Percentiles rank a stretch among this genome's conserved stretches.
phyloP scores from a whole-genome alignment of 2,888 invertebrate species.

The Pollenia griseotomentosa region DNA sequence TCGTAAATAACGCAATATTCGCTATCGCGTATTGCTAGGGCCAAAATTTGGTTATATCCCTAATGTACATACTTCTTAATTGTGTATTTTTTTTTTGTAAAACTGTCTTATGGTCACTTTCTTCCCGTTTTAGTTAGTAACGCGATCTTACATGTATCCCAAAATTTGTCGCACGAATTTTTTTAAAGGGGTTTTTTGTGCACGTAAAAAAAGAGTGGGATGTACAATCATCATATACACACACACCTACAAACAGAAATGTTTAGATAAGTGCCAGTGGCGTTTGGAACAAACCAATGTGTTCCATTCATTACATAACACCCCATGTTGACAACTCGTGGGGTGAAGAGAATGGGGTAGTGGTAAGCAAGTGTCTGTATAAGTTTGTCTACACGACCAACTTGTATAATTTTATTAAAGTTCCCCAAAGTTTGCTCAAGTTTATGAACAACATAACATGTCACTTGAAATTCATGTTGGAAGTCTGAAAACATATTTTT shows the following conservation, averaged over 20 bases:
- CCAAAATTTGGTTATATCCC: too few relatives aligned
- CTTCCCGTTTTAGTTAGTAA: too few relatives aligned
- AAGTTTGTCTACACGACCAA: constrained; percentile 33
- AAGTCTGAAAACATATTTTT: constrained; percentile 40
- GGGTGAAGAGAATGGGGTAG: background rate
- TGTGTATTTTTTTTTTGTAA: too few relatives aligned
- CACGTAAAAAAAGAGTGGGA: too few relatives aligned
- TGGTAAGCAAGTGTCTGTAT: constrained; percentile 21
- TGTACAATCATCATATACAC: background rate
- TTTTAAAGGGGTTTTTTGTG: background rate
- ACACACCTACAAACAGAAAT: constrained; percentile 3
- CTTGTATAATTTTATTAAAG: constrained; percentile 61
- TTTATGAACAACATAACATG: constrained; percentile 57
- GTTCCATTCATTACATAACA: constrained; percentile 37
- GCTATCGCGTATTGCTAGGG: too few relatives aligned
- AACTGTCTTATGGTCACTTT: too few relatives aligned
- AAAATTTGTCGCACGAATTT: background rate
- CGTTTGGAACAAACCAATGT: constrained; percentile 51
- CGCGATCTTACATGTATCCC: too few relatives aligned
- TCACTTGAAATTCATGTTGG: constrained; percentile 58
- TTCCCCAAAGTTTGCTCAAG: constrained; percentile 53
- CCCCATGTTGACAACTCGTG: constrained; percentile 4
- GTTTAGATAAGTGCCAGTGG: constrained; percentile 60
- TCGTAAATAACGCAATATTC: too few relatives aligned
- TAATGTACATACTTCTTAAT: too few relatives aligned